Base-by-base conservation (phyloP, 1,140 invertebrate genomes). In the Eurosta solidaginis region DNA sequence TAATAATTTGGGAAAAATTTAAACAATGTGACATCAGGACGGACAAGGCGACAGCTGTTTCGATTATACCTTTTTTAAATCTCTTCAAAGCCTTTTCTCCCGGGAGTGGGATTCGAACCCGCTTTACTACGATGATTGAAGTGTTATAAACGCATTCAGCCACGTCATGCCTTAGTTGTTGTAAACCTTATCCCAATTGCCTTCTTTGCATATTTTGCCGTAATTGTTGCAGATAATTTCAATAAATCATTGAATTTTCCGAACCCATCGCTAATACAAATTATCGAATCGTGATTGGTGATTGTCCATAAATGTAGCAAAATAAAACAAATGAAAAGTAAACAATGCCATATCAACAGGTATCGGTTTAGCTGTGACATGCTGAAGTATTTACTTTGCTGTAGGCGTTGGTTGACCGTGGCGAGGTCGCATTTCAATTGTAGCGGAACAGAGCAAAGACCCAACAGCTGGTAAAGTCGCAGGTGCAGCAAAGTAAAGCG, bases 241-340 rank as follows among this genome's bases (percentile, higher is more conserved):
- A 78, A 25, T 1, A 78, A 22, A 49, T 78, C 78, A 49, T 68
- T 78, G 25, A 78, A 78, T 54, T 27, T 22, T 12, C 78, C 74
- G 17, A 78, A 78, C 63, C 52, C 27, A 49, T 78, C 78, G 22
- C 22, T 63, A 20, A 29, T 59, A 45, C 59, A 78, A 33, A 78
- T 29, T 49, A 77, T 17, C 33, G 59, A 68, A 68, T 68, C 59
- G 33, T 68, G 59, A 68, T 68, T 40, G 33, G 27, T 27, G 59
- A 29, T 68, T 40, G 59, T 68, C 59, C 59, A 68, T 7, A 68
- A 68, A 22, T 78, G 47, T 17, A 78, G 20, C 22, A 44, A 25
- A 29, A 42, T 42, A 49, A 78, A 74, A 7, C 44, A 9, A 25
- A 74, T 40, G 0, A 78, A 40, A 20, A 74, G 59, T 12, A 74